These are phyloP conservation scores for Bothrops jararaca DNA, from an alignment of 2,113 vertebrate genomes.

Conservation along the genomic window DNA sequence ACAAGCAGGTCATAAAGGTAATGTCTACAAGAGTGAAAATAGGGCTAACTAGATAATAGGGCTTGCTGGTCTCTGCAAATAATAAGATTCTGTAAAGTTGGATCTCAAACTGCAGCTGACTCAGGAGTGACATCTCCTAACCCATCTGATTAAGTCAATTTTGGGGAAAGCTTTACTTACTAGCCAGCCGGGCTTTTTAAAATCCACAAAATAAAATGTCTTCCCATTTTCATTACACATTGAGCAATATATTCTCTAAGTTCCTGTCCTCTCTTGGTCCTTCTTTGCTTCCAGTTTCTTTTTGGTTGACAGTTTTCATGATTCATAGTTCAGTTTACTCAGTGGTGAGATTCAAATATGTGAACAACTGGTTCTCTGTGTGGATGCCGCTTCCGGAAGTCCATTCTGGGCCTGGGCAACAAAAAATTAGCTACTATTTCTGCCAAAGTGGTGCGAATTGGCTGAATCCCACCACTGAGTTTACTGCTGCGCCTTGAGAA, in stretches of 20 bases:
- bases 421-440: no score
- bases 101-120: not conserved
- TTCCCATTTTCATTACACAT: not conserved
- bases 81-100: not conserved
- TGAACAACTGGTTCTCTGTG: no score
- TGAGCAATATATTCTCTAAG: not conserved
- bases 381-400: no score
- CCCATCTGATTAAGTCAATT: not conserved
- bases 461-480: no score
- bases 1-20: not conserved
- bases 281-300: not conserved
- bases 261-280: not conserved
- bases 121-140: not conserved
- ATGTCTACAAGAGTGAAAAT: not conserved
- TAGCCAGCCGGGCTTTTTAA: not conserved
- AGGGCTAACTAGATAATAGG: not conserved
- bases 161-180: not conserved
- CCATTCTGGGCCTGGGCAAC: no score
- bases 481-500: not conserved
- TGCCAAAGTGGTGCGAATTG: no score
- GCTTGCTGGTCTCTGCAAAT: not conserved
- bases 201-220: not conserved
- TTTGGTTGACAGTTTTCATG: not conserved
- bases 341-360: no score
- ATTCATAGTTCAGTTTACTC: not conserved